phyloP scores from a whole-genome alignment of 2,113 vertebrate species.

The Tyto alba region DNA sequence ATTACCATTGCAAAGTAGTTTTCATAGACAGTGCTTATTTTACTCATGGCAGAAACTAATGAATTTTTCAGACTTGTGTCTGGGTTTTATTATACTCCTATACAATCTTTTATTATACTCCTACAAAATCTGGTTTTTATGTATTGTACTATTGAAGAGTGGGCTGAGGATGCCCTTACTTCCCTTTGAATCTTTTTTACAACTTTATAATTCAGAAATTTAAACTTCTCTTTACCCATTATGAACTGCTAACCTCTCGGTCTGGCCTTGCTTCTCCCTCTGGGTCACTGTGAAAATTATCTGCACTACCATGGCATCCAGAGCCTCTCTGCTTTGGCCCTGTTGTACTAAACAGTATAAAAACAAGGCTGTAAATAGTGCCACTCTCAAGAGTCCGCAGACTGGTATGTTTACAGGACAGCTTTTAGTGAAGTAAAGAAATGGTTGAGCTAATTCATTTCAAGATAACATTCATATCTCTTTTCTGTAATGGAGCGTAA shows the following conservation, averaged over 20 bases:
- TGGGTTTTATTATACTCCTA: conserved; percentile 56
- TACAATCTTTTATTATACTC: conserved; percentile 62
- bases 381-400: background rate
- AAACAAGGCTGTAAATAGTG: conserved; percentile 7
- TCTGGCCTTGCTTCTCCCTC: background rate
- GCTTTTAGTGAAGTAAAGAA: background rate
- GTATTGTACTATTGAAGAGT: conserved; percentile 11
- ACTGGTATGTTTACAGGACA: background rate
- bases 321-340: background rate
- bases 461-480: background rate
- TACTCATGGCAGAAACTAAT: conserved; percentile 45
- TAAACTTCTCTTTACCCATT: conserved; percentile 5
- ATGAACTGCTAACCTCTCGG: background rate
- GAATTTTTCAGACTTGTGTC: conserved; percentile 56
- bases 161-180: conserved; percentile 5
- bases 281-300: background rate
- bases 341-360: background rate
- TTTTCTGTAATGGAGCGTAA: accelerated
- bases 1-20: conserved; percentile 52
- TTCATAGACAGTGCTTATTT: conserved; percentile 59
- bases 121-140: conserved; percentile 45
- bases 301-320: background rate
- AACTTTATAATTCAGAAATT: conserved; percentile 57
- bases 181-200: conserved; percentile 55
- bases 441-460: background rate